Conservation (phyloP, 1,140 invertebrate species). For the Heliconius nattereri region DNA sequence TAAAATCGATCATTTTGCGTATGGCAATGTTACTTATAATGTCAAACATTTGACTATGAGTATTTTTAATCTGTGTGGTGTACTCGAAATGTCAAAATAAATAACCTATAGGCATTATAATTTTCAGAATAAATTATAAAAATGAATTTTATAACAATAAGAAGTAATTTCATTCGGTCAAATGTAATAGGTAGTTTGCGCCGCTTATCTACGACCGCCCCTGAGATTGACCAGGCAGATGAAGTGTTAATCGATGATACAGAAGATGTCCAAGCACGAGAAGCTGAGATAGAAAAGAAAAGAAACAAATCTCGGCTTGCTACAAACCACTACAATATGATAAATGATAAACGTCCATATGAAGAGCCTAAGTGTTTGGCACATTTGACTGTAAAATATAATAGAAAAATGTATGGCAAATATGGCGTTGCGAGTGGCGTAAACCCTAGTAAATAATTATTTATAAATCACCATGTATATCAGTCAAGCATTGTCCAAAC, state of each 20-base stretch:
- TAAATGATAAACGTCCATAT: constrained; percentile 62
- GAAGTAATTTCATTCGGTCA: constrained; percentile 47
- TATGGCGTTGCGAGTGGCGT: constrained; percentile 70
- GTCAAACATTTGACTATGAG: neutral
- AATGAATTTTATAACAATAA: constrained; percentile 69
- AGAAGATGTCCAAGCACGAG: constrained; percentile 59
- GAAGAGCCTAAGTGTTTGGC: constrained; percentile 55
- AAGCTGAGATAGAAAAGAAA: constrained; percentile 67
- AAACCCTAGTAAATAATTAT: constrained; percentile 66
- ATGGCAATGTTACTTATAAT: neutral
- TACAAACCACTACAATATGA: constrained; percentile 58
- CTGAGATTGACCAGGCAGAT: constrained; percentile 65
- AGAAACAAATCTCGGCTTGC: constrained; percentile 67
- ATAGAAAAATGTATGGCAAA: constrained; percentile 72
- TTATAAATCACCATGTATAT: neutral
- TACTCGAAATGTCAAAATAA: constrained; percentile 22
- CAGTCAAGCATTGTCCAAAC: neutral
- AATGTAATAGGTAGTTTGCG: constrained; percentile 52
- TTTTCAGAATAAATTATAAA: constrained; percentile 22
- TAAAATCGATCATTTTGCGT: neutral
- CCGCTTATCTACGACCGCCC: constrained; percentile 54
- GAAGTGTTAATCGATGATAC: constrained; percentile 64
- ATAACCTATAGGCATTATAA: neutral
- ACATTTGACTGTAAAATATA: constrained; percentile 74
- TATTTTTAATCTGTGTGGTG: neutral